Base-by-base conservation (phyloP, 2,797 vertebrate genomes). In the Brachymystax lenok region DNA sequence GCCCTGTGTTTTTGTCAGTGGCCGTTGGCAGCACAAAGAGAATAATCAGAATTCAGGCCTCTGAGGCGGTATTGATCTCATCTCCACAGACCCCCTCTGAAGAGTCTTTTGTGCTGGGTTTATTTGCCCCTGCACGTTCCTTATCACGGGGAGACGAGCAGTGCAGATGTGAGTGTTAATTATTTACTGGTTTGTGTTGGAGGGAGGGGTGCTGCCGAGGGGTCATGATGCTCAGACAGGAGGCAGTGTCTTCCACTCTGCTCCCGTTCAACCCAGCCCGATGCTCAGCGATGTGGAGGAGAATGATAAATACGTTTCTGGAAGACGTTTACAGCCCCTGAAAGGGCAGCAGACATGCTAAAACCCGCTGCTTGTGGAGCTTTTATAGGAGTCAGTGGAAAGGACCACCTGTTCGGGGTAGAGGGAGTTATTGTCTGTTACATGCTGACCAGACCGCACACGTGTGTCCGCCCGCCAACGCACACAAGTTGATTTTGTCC, bases 91-190 rank as follows among this genome's bases (percentile, higher is more conserved):
- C 7, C 80, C 51, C 69, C 73, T 83, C 68, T 52, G 71, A 28
- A 77, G 63, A 73, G 78, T 59, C 75, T 74, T 79, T 83, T 83
- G 82, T 85, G 70, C 76, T 78, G 7, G 63, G 72, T 75, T 79
- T 83, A 69, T 82, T 87, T 83, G 76, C 80, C 78, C 71, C 72
- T 40, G 69, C 74, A 69, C 27, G 63, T 79, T 85, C 28, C 74
- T 79, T 70, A 76, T 84, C 71, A 68, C 74, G 19, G 69, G 75
- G 79, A 75, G 77, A 87, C 72, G 71, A 84, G 79, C 78, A 79
- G 74, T 80, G 75, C 76, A 86, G 84, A 87, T 87, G 79, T 81
- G 74, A 79, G 84, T 84, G 85, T 93, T 90, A 91, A 89, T 92
- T 91, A 91, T 90, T 92, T 88, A 86, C 82, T 79, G 63, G 14